phyloP scores from a whole-genome alignment of 2,888 invertebrate species.

The Tetropium fuscum region DNA sequence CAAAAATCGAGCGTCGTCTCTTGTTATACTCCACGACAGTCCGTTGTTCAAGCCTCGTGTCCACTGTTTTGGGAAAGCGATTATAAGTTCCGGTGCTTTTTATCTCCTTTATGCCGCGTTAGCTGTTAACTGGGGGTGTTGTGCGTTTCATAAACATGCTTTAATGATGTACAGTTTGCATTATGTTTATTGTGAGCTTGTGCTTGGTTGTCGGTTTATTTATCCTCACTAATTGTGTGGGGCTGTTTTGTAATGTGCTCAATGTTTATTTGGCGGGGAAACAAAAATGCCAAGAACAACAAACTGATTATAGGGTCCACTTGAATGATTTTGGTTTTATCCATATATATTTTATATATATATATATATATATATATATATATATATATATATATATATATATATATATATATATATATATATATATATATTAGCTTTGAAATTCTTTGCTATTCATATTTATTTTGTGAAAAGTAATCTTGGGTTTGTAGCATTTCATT shows the following conservation, averaged over 20 bases:
- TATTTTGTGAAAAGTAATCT: too few relatives aligned
- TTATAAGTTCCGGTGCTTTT: slow-evolving; percentile 44
- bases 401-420: too few relatives aligned
- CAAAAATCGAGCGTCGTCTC: slow-evolving; percentile 47
- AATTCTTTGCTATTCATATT: too few relatives aligned
- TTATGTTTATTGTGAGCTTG: slow-evolving; percentile 26
- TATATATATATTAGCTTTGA: too few relatives aligned
- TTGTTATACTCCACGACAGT: slow-evolving; percentile 47
- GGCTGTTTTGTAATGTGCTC: slow-evolving; percentile 15
- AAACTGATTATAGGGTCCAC: too few relatives aligned
- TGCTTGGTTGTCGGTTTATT: slow-evolving; percentile 25
- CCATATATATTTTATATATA: too few relatives aligned
- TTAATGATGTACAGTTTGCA: slow-evolving; percentile 41
- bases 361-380: too few relatives aligned
- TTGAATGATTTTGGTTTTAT: too few relatives aligned
- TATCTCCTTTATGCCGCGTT: slow-evolving; percentile 37
- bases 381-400: too few relatives aligned
- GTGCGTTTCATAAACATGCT: slow-evolving; percentile 42
- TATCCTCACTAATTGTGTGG: slow-evolving; percentile 21
- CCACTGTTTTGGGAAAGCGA: slow-evolving; percentile 55
- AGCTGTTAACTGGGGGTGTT: slow-evolving; percentile 41
- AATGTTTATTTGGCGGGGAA: too few relatives aligned
- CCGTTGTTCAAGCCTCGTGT: slow-evolving; percentile 54
- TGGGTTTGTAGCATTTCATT: too few relatives aligned
- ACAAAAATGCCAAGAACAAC: too few relatives aligned